Conservation (phyloP, 2,113 vertebrate species). For the Bolborhynchus lineola region DNA sequence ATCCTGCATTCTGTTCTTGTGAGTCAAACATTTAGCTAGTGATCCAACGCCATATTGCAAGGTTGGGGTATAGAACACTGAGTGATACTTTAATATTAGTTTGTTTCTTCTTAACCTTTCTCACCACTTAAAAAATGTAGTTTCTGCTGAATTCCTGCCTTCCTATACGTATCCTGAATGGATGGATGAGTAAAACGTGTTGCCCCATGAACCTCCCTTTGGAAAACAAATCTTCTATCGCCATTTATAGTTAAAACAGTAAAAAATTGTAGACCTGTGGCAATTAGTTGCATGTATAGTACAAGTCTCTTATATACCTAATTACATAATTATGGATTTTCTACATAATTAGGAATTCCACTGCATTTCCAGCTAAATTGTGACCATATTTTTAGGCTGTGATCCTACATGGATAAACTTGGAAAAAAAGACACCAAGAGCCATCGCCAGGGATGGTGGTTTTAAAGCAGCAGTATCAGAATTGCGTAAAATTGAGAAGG, state of each 20-base stretch:
- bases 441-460: constrained; percentile 77
- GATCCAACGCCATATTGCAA: not conserved
- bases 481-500: constrained; percentile 78
- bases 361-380: not conserved
- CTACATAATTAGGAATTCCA: not conserved
- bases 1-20: not conserved
- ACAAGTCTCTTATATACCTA: not conserved
- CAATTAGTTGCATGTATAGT: not conserved
- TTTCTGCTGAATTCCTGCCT: not conserved
- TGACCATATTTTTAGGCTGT: constrained; percentile 78
- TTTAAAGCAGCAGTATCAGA: constrained; percentile 82
- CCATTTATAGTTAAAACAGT: not conserved
- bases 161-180: not conserved
- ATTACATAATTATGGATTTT: not conserved
- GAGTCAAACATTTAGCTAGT: not conserved
- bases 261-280: not conserved
- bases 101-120: not conserved
- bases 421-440: constrained; percentile 75
- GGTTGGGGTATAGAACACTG: not conserved
- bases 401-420: constrained; percentile 86
- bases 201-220: not conserved
- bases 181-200: not conserved
- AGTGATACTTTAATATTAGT: not conserved
- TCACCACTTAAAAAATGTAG: not conserved
- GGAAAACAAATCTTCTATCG: not conserved